Percentiles rank a stretch among this genome's conserved stretches.
These are phyloP conservation scores for Cordilura impudica DNA, from an alignment of 2,888 invertebrate genomes.

Conservation along the genomic window DNA sequence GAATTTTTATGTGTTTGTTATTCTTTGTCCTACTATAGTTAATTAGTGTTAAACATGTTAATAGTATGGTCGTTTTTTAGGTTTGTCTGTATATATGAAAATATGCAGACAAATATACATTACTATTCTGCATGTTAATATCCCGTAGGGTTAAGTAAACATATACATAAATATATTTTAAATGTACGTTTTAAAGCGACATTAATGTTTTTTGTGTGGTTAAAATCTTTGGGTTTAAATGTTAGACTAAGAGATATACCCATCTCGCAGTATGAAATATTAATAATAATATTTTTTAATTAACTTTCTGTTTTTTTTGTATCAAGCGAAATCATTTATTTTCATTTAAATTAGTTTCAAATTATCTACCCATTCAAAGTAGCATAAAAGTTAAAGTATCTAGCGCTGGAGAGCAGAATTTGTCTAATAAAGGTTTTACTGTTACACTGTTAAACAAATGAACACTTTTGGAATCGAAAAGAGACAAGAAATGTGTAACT, in stretches of 20 bases:
- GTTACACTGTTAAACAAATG: too few species aligned
- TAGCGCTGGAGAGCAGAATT: too few species aligned
- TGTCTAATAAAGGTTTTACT: too few species aligned
- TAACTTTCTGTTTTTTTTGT: too few species aligned
- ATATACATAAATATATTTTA: background rate
- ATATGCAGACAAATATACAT: background rate
- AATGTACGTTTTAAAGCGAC: background rate
- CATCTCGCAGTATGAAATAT: background rate
- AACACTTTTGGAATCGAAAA: too few species aligned
- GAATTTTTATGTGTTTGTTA: background rate
- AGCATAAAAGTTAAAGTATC: too few species aligned
- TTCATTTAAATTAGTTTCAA: too few species aligned
- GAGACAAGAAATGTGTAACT: too few species aligned
- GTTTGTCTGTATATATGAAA: conserved; percentile 8
- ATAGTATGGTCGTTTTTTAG: conserved; percentile 20
- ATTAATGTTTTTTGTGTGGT: background rate
- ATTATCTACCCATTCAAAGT: too few species aligned
- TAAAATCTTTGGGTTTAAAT: background rate
- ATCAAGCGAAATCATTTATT: too few species aligned
- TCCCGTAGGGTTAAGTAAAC: conserved; percentile 46
- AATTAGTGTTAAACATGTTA: conserved; percentile 50
- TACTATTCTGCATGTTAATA: conserved; percentile 48
- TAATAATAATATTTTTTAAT: too few species aligned
- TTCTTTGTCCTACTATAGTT: conserved; percentile 21
- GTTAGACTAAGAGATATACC: background rate